These are phyloP conservation scores for Automeris io DNA, from an alignment of 2,888 invertebrate species.

Conservation along the genomic window DNA sequence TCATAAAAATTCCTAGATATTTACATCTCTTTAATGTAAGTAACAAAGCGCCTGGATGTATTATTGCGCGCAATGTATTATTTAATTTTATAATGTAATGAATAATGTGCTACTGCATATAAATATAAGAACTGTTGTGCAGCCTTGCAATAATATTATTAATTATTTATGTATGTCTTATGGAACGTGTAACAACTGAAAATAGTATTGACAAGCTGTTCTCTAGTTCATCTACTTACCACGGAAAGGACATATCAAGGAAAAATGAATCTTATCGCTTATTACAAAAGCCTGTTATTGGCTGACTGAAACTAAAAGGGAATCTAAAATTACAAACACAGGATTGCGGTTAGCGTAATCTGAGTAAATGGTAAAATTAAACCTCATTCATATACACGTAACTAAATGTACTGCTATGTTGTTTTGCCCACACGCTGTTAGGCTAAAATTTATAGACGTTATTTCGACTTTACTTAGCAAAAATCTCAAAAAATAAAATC, in stretches of 20 bases:
- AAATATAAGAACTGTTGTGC: too few species aligned
- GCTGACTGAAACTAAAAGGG: slow-evolving; percentile 15
- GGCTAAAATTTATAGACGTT: too few species aligned
- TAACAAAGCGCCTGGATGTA: too few species aligned
- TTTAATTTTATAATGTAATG: too few species aligned
- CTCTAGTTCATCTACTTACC: background rate
- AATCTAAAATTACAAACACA: slow-evolving; percentile 37
- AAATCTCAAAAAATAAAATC: too few species aligned
- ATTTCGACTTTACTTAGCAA: too few species aligned
- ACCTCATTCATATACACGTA: slow-evolving; percentile 20
- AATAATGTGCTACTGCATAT: too few species aligned
- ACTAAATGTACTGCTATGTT: slow-evolving; percentile 16
- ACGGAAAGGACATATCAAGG: background rate
- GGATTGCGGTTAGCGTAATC: slow-evolving; percentile 47
- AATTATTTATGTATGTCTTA: background rate
- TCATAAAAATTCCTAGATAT: too few species aligned
- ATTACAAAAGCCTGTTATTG: slow-evolving; percentile 18
- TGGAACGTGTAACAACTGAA: background rate
- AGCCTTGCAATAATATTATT: too few species aligned
- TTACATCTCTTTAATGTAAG: too few species aligned
- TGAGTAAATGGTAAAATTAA: slow-evolving; percentile 47
- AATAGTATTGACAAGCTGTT: background rate
- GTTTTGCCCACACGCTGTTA: slow-evolving; percentile 14
- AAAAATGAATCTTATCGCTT: slow-evolving; percentile 22
- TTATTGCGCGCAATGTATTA: too few species aligned